These are phyloP conservation scores for Philereme vetulata DNA, from an alignment of 2,888 invertebrate species.

Conservation along the genomic window DNA sequence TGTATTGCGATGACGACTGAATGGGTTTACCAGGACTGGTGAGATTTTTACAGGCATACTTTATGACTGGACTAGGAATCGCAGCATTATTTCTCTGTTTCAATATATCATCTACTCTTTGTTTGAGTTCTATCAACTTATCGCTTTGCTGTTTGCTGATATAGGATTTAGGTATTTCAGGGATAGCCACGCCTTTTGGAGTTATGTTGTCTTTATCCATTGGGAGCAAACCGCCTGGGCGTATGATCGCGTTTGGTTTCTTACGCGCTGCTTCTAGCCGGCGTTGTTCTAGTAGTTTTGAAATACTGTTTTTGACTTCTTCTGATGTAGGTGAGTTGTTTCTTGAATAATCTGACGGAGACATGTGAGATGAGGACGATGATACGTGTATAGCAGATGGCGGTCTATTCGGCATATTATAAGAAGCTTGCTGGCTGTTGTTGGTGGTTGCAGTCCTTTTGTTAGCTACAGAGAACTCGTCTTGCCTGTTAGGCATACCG, in stretches of 20 bases:
- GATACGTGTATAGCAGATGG: conserved; percentile 7
- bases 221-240: conserved; percentile 33
- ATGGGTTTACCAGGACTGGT: conserved; percentile 19
- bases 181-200: conserved; percentile 45
- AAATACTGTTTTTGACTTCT: conserved; percentile 58
- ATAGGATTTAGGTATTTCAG: conserved; percentile 53
- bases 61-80: conserved; percentile 39
- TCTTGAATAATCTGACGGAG: conserved; percentile 6
- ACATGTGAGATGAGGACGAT: conserved; percentile 9
- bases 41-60: conserved; percentile 33
- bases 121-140: conserved; percentile 42
- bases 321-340: conserved; percentile 34
- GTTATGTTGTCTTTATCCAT: conserved; percentile 32
- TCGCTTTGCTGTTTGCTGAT: conserved; percentile 53
- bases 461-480: conserved; percentile 23
- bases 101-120: conserved; percentile 42
- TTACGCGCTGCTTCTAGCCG: conserved; percentile 44
- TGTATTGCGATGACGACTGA: conserved; percentile 3
- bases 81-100: conserved; percentile 30
- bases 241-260: conserved; percentile 38
- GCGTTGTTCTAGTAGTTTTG: conserved; percentile 61
- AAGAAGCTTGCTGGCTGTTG: not conserved
- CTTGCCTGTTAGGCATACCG: conserved; percentile 19
- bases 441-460: conserved; percentile 9
- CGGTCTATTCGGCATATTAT: conserved; percentile 19